Conservation (phyloP, 2,888 invertebrate species). For the Heliothis peltigera region DNA sequence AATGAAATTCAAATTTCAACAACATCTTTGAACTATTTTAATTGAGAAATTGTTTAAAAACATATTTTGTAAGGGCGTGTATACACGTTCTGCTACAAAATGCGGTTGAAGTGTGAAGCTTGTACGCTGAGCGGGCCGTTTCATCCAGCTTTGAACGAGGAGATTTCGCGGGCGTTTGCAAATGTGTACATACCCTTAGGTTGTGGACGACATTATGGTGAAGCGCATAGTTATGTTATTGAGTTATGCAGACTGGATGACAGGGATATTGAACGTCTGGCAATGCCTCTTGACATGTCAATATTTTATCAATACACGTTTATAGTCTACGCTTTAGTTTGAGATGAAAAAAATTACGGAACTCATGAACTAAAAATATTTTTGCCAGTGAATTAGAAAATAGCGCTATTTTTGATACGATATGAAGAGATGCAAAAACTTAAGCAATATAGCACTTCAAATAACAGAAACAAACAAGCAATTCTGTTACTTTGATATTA, state of each 20-base stretch:
- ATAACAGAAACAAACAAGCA: constrained; percentile 12
- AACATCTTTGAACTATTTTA: constrained; percentile 25
- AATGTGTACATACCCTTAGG: constrained; percentile 38
- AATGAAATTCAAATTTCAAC: constrained; percentile 9
- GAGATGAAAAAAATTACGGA: not conserved
- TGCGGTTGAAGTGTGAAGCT: not conserved
- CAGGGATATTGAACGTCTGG: constrained; percentile 74
- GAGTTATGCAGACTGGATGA: constrained; percentile 85
- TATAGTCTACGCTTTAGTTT: not conserved
- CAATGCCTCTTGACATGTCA: constrained; percentile 62
- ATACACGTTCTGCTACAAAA: constrained; percentile 1
- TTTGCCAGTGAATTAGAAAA: not conserved
- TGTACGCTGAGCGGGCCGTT: not conserved
- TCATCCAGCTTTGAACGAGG: not conserved
- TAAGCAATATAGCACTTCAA: not conserved
- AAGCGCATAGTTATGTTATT: constrained; percentile 85
- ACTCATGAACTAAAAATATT: not conserved
- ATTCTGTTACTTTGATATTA: constrained; percentile 9
- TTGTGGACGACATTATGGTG: constrained; percentile 60
- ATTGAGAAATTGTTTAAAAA: constrained; percentile 55
- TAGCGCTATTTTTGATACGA: not conserved
- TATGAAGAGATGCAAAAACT: not conserved
- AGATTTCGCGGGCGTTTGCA: not conserved
- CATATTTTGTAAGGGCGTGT: constrained; percentile 66
- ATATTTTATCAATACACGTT: constrained; percentile 33